Percentiles rank a stretch among this genome's conserved stretches.
These are phyloP conservation scores for Strigops habroptila DNA, from an alignment of 2,113 vertebrate species.

Conservation along the genomic window DNA sequence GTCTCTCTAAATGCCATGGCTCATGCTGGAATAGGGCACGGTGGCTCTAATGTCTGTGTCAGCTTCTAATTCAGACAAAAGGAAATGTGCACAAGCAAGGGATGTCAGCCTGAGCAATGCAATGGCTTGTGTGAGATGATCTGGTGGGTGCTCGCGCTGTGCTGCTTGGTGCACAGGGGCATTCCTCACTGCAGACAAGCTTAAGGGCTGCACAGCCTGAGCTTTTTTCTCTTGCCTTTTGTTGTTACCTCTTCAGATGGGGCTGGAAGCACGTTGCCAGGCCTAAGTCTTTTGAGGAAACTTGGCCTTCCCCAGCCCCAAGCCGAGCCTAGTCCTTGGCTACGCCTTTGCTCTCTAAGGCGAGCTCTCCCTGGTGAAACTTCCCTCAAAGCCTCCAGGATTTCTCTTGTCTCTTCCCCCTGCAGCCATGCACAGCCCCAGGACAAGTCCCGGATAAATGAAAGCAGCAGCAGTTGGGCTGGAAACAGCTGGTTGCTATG, in stretches of 20 bases:
- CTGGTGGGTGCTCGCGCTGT: not conserved
- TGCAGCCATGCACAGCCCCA: slow-evolving; percentile 25
- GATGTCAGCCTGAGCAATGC: not conserved
- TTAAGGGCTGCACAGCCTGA: not conserved
- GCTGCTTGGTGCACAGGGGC: too few relatives aligned
- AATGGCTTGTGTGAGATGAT: not conserved
- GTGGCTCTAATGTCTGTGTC: not conserved
- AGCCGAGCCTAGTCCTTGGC: not conserved
- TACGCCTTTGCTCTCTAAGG: slow-evolving; percentile 23
- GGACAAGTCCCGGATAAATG: not conserved
- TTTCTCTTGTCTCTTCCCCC: slow-evolving; percentile 19
- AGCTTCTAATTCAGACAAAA: not conserved
- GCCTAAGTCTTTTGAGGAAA: slow-evolving; percentile 54
- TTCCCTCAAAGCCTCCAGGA: slow-evolving; percentile 19
- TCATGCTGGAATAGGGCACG: not conserved
- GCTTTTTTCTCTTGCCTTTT: not conserved
- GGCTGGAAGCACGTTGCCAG: not conserved
- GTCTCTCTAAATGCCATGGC: not conserved
- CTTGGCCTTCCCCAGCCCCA: not conserved
- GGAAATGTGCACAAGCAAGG: fast-evolving
- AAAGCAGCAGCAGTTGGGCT: slow-evolving; percentile 24
- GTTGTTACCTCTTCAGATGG: not conserved
- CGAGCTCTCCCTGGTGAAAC: slow-evolving; percentile 35
- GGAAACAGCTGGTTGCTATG: slow-evolving; percentile 75
- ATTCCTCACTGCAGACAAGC: not conserved